Percentiles rank a stretch among this genome's conserved stretches.
Conservation (phyloP, 2,888 invertebrate genomes). For the Diarsia brunnea region DNA sequence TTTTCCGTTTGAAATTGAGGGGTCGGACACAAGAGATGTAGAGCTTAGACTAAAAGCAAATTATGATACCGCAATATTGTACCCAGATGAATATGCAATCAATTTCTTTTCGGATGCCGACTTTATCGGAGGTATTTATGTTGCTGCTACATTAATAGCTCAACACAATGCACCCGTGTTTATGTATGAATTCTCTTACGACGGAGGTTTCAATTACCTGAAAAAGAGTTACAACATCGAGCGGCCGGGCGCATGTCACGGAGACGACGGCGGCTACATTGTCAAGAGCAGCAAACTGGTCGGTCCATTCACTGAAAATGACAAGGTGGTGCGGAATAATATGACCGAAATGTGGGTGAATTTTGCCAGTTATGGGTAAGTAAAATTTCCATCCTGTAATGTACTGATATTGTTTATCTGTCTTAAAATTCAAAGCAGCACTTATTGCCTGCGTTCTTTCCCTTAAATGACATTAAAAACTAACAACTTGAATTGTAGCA, state of each 20-base stretch:
- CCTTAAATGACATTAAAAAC: background rate
- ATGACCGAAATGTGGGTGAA: slow-evolving; percentile 92
- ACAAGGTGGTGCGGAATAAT: slow-evolving; percentile 81
- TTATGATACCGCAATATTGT: slow-evolving; percentile 84
- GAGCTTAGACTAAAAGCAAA: slow-evolving; percentile 79
- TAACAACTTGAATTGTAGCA: background rate
- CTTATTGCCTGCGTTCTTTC: background rate
- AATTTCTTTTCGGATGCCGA: slow-evolving; percentile 88
- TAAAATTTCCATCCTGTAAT: background rate
- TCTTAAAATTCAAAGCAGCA: background rate
- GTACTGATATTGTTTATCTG: background rate
- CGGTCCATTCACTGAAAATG: slow-evolving; percentile 73
- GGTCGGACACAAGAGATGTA: slow-evolving; percentile 71
- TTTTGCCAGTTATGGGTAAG: slow-evolving; percentile 91
- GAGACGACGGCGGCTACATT: slow-evolving; percentile 91
- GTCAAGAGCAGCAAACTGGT: slow-evolving; percentile 81
- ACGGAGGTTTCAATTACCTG: slow-evolving; percentile 88
- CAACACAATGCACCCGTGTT: slow-evolving; percentile 86
- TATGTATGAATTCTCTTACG: slow-evolving; percentile 91
- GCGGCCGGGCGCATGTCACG: slow-evolving; percentile 90
- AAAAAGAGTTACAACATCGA: slow-evolving; percentile 85
- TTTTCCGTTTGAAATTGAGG: slow-evolving; percentile 78
- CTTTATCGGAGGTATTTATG: slow-evolving; percentile 82
- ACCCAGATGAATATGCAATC: slow-evolving; percentile 81
- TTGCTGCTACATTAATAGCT: slow-evolving; percentile 78